Percentiles rank a stretch among this genome's conserved stretches.
These are phyloP conservation scores for Haemorhous mexicanus DNA, from an alignment of 2,113 vertebrate species.

Conservation along the genomic window DNA sequence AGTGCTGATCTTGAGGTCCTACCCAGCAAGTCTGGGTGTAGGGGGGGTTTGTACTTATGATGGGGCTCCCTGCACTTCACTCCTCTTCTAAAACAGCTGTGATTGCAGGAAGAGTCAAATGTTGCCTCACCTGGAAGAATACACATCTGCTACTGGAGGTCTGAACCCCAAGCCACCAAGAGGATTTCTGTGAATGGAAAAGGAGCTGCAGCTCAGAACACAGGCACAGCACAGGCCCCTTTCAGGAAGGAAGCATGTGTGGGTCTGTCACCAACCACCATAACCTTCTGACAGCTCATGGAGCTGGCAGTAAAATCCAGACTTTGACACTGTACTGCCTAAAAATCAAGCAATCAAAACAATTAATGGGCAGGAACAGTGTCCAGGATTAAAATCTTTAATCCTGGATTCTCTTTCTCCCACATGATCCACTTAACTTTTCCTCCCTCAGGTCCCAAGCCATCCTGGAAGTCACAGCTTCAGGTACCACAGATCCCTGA, in stretches of 20 bases:
- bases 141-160: not conserved
- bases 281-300: not conserved
- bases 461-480: not conserved
- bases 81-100: not conserved
- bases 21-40: not conserved
- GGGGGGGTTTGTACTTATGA: not conserved
- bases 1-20: not conserved
- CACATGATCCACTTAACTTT: not conserved
- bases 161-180: not conserved
- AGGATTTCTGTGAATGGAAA: not conserved
- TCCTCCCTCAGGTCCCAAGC: not conserved
- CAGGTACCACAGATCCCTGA: not conserved
- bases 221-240: rapidly evolving
- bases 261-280: rapidly evolving
- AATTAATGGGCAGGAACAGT: not conserved
- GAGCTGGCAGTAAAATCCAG: not conserved
- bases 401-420: not conserved
- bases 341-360: not conserved
- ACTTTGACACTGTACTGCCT: not conserved
- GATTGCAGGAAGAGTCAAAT: not conserved
- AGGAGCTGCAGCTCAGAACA: not conserved
- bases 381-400: not conserved
- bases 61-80: not conserved
- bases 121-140: not conserved
- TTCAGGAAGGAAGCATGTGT: rapidly evolving